Base-by-base conservation (phyloP, 1,140 invertebrate species). In the Diplogasteroides magnus region DNA sequence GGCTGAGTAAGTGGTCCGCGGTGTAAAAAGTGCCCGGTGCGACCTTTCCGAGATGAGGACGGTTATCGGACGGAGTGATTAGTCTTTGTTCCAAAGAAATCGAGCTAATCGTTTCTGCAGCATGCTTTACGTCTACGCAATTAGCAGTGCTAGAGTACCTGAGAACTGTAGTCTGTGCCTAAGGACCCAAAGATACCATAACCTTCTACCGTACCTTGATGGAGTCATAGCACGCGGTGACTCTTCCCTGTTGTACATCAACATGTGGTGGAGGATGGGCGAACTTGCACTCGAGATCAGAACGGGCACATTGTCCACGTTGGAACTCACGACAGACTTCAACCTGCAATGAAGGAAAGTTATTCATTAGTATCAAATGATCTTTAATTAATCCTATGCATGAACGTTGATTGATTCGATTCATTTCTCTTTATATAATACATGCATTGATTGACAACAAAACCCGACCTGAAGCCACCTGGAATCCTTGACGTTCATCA, bases 241-340 rank as follows among this genome's bases (percentile, higher is more conserved):
- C 97, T 82, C 95, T 89, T 85, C 97, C 97, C 87, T 98, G 98
- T 87, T 98, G 95, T 78, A 98, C 93, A 87, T 99, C 97, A 78
- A 99, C 95, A 86, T 97, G 96, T 77, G 93, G 89, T 66, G 94
- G 94, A 59, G 97, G 97, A 89, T 99, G 97, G 74, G 96, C 97
- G 86, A 98, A 99, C 88, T 98, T 98, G 89, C 96, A 99, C 86
- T 98, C 96, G 77, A 91, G 93, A 87, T 99, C 96, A 48, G 93
- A 91, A 80, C 97, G 89, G 76, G 94, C 93, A 86, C 97, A 99
- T 88, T 98, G 98, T 88, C 96, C 97, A 83, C 97, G 89, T 87
- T 98, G 95, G 87, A 94, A 98, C 87, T 99, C 96, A 70, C 96
- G 89, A 87, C 97, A 99, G 83, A 99, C 96, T 87, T 99, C 97